phyloP scores from a whole-genome alignment of 1,140 invertebrate species.

The Rhagoletis zephyria region DNA sequence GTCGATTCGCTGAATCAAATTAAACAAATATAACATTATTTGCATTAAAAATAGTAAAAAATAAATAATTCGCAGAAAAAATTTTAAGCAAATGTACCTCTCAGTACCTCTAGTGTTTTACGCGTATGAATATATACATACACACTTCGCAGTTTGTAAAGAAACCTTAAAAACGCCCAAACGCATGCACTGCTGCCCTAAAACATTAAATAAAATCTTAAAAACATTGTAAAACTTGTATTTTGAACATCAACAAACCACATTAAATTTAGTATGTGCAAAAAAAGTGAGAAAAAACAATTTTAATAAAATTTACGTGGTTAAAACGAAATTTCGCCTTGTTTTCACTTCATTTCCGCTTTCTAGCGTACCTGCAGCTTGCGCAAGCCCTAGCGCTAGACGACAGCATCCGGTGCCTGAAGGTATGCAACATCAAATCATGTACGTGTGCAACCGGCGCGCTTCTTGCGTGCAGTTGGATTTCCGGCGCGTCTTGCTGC shows the following conservation, averaged over 20 bases:
- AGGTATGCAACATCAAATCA: background rate
- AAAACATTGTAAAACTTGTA: background rate
- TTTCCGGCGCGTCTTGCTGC: background rate
- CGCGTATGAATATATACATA: background rate
- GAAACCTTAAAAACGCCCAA: background rate
- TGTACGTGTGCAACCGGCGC: background rate
- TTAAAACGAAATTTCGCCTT: background rate
- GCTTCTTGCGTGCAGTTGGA: background rate
- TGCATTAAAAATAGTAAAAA: no score
- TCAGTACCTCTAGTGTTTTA: constrained; percentile 32
- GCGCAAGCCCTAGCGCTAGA: background rate
- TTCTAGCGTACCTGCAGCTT: no score
- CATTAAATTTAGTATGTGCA: background rate
- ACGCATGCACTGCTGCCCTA: no score
- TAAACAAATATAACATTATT: no score
- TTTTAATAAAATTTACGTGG: constrained; percentile 23
- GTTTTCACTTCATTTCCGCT: no score
- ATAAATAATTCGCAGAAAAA: background rate
- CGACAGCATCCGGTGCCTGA: background rate
- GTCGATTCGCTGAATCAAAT: no score
- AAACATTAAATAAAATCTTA: no score
- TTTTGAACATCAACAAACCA: constrained; percentile 4
- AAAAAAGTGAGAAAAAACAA: background rate
- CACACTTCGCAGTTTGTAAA: background rate
- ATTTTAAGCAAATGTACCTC: background rate